Evolutionary conservation across 2,797 vertebrate species (phyloP).

Genomic region (Thamnophis elegans): DNA sequence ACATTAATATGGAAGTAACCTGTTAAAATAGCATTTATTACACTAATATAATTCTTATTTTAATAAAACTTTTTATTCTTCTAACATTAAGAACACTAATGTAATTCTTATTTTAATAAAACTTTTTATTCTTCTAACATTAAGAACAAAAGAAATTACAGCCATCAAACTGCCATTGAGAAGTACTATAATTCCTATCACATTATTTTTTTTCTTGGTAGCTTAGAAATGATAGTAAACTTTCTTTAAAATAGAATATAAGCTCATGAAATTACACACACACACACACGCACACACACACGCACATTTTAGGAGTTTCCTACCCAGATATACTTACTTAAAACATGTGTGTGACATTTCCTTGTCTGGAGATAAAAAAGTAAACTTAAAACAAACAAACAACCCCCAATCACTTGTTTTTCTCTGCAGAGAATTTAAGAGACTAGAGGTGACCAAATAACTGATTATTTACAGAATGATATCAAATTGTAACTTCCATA

Average conservation of each 20-base stretch:
- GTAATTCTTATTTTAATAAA: background rate
- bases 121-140: background rate
- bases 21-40: background rate
- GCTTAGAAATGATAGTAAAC: background rate
- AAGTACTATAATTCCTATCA: background rate
- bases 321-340: background rate
- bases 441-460: background rate
- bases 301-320: background rate
- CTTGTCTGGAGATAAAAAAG: background rate
- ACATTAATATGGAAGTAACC: background rate
- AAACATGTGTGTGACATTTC: background rate
- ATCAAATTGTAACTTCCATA: background rate
- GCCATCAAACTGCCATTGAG: background rate
- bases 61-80: background rate
- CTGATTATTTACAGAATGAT: background rate
- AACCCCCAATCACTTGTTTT: background rate
- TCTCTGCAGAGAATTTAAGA: background rate
- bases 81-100: background rate
- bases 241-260: slow-evolving; percentile 4
- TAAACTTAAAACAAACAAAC: background rate
- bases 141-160: background rate
- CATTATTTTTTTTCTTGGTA: background rate
- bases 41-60: background rate
- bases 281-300: background rate
- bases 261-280: background rate